A percentile compares a stretch with the other conserved stretches of the same genome.
Evolutionary conservation across 2,113 vertebrate species (phyloP).

Genomic region (Acrocephalus arundinaceus): DNA sequence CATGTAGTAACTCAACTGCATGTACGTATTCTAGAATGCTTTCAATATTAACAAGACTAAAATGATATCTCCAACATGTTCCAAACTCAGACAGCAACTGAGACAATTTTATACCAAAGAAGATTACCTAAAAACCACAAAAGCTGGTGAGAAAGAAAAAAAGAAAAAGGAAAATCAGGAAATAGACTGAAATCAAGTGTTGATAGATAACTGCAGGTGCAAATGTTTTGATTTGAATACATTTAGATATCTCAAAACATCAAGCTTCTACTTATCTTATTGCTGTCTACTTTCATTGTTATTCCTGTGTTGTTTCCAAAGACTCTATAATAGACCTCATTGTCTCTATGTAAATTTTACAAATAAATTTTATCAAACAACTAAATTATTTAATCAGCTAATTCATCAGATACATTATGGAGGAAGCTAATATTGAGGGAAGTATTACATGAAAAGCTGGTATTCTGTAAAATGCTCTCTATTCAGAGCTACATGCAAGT

Average conservation of each 20-base stretch:
- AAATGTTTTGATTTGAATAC: not conserved
- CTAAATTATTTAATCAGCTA: not conserved
- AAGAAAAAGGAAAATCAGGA: not conserved
- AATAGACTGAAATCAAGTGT: not conserved
- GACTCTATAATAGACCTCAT: not conserved
- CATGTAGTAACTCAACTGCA: not conserved
- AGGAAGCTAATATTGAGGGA: not conserved
- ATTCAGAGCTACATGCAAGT: not conserved
- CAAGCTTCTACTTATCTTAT: not conserved
- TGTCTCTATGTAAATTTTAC: not conserved
- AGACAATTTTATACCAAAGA: not conserved
- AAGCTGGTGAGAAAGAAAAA: not conserved
- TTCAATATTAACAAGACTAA: not conserved
- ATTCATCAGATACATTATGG: not conserved
- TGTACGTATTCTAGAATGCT: not conserved
- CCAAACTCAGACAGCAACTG: not conserved
- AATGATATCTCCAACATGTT: not conserved
- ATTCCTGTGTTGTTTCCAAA: not conserved
- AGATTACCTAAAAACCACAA: not conserved
- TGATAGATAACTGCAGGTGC: not conserved
- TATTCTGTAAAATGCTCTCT: not conserved
- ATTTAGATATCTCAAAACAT: not conserved
- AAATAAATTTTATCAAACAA: not conserved
- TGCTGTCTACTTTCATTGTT: not conserved
- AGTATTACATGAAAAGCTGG: not conserved